Base-by-base conservation (phyloP, 2,113 vertebrate genomes). In the Gracilinanus agilis region DNA sequence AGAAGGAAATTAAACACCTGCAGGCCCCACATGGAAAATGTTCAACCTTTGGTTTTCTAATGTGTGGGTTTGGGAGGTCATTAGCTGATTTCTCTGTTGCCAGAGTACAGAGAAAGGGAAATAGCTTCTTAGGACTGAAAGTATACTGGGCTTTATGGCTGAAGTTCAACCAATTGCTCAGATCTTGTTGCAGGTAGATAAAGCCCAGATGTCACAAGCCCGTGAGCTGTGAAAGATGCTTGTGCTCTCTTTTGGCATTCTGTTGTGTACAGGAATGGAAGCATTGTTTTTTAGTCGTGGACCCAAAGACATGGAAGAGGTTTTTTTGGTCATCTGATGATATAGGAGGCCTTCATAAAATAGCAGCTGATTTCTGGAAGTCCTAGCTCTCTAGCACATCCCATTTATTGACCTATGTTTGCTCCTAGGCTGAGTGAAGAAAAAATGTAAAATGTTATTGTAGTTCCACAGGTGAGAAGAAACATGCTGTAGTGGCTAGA, bases 1-100 rank as follows among this genome's bases (percentile, higher is more conserved):
- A 83, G 67, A 83, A 83, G 67, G 67, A 83, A 83, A 83, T 83
- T 83, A 83, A 83, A 83, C 67, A 83, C 67, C 67, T 83, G 67
- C 67, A 83, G n/a, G 67, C 67, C 67, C 67, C 67, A 83, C 67
- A 83, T 83, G 67, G 67, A 83, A 83, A 83, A 83, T 7, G n/a
- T 83, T 83, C 67, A 83, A 40, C 67, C 67, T 83, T 83, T 40
- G 67, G n/a, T 83, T 83, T 83, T 83, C 67, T 83, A 83, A 40
- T 83, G 67, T 83, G n/a, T 40, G 67, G 67, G 67, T 83, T 83
- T 83, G 67, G 67, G n/a, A 83, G 67, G 67, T 83, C 67, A 83
- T 83, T 83, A 83, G n/a, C 67, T 83, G 67, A 83, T 83, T 83
- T 83, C n/a, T 40, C 67, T 40, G n/a, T 40, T 40, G 67, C 67